Base-by-base conservation (phyloP, 2,888 invertebrate species). In the Spodoptera picta region DNA sequence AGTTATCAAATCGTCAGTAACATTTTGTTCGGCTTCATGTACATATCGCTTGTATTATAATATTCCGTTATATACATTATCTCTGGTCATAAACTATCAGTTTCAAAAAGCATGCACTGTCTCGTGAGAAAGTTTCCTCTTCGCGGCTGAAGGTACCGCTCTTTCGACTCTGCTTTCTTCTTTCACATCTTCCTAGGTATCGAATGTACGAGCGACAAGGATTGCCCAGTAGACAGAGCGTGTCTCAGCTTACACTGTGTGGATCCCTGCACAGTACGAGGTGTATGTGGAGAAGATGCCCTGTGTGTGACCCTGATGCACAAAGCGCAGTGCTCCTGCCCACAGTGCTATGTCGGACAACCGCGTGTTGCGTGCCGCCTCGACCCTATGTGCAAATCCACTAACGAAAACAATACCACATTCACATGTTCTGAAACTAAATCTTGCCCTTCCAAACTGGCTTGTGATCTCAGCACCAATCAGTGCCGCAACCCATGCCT, bases 211-310 rank as follows among this genome's bases (percentile, higher is more conserved):
- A 96, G 96, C 94, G 98, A 98, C 96, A 96, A 96, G 95, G 98
- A 98, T 95, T 98, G 98, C 95, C 97, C 98, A 81, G 97, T 97
- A 95, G 98, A 98, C 95, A 97, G 98, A 95, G 97, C 98, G 90
- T 98, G 98, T 95, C 96, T 98, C 94, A 97, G 97, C 95, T 96
- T 97, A 93, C 97, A 97, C 95, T 98, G 98, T 94, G 96, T 97
- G 93, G 98, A 98, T 94, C 98, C 98, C 77, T 98, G 98, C 95
- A 96, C 96, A 87, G 96, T 98, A 87, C 96, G 98, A 83, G 98
- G 97, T 84, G 97, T 97, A 79, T 98, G 98, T 91, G 98, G 98
- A 79, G 96, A 96, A 85, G 98, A 98, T 92, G 98, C 98, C 72
- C 95, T 98, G 72, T 98, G 98, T 92, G 97, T 96, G 85, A 97